Percentiles rank a stretch among this genome's conserved stretches.
Conservation (phyloP, 2,113 vertebrate species). For the Emydocephalus ijimae region DNA sequence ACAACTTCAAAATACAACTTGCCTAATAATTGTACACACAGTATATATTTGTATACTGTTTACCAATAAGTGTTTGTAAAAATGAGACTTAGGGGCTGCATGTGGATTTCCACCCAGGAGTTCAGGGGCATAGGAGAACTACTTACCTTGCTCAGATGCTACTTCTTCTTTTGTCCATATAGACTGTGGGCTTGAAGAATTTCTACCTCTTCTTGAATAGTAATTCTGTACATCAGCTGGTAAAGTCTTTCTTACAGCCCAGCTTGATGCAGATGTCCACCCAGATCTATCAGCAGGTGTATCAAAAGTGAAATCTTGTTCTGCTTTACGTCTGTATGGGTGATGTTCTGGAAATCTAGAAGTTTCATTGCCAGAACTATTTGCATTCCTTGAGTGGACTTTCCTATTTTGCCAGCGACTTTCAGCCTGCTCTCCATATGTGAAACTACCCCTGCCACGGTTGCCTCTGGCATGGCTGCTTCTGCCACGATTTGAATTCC, state of each 20-base stretch:
- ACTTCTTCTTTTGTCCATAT: conserved; percentile 88
- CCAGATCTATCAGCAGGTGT: conserved; percentile 86
- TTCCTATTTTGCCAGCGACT: conserved; percentile 84
- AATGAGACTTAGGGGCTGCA: background rate
- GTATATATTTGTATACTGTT: background rate
- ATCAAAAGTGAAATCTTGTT: conserved; percentile 77
- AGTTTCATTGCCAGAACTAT: conserved; percentile 81
- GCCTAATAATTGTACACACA: too few species aligned
- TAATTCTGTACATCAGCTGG: conserved; percentile 97
- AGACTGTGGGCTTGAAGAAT: conserved; percentile 69
- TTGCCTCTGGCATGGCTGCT: conserved; percentile 70
- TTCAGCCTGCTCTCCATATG: conserved; percentile 77
- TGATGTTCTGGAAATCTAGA: conserved; percentile 85
- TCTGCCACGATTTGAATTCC: conserved; percentile 74
- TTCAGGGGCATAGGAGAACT: background rate
- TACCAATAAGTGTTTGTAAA: background rate
- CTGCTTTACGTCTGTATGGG: conserved; percentile 76
- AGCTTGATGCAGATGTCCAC: conserved; percentile 95
- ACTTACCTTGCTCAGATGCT: conserved; percentile 74
- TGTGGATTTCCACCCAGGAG: background rate
- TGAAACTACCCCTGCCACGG: conserved; percentile 67
- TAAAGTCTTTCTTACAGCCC: conserved; percentile 92
- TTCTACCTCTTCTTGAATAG: conserved; percentile 88
- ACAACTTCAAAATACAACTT: too few species aligned
- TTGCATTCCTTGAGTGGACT: conserved; percentile 85